These are phyloP conservation scores for Brachynemurus nebulosus DNA, from an alignment of 2,888 invertebrate species.

Conservation along the genomic window DNA sequence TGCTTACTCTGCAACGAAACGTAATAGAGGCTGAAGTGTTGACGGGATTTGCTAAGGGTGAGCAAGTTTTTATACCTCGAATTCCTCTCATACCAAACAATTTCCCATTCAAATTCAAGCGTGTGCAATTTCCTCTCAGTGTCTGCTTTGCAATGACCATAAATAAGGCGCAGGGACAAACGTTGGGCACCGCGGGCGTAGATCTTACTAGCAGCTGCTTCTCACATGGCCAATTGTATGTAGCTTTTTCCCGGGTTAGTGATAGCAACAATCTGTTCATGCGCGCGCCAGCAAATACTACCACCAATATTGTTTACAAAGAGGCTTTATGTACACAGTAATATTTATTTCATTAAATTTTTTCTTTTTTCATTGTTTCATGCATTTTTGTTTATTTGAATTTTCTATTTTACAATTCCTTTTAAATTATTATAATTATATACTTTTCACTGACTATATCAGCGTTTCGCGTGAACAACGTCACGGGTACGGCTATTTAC, in stretches of 20 bases:
- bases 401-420: too few relatives aligned
- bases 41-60: slow-evolving; percentile 12
- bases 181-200: slow-evolving; percentile 14
- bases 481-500: too few relatives aligned
- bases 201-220: slow-evolving; percentile 15
- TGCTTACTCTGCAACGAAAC: slow-evolving; percentile 11
- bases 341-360: too few relatives aligned
- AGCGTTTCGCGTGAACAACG: too few relatives aligned
- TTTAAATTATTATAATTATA: too few relatives aligned
- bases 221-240: slow-evolving; percentile 15
- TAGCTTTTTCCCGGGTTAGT: slow-evolving; percentile 11
- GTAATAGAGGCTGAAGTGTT: slow-evolving; percentile 14
- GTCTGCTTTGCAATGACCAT: slow-evolving; percentile 12
- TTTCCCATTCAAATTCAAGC: slow-evolving; percentile 16
- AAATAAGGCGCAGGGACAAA: slow-evolving; percentile 17
- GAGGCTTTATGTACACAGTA: too few relatives aligned
- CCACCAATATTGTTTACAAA: too few relatives aligned
- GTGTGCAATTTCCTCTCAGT: slow-evolving; percentile 14
- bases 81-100: slow-evolving; percentile 16
- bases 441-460: too few relatives aligned
- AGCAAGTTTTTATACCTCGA: slow-evolving; percentile 15
- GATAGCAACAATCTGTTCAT: too few relatives aligned
- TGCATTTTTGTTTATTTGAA: too few relatives aligned
- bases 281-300: too few relatives aligned
- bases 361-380: too few relatives aligned